A percentile compares a stretch with the other conserved stretches of the same genome.
phyloP scores from a whole-genome alignment of 2,797 vertebrate species.

The Gorsachius magnificus region DNA sequence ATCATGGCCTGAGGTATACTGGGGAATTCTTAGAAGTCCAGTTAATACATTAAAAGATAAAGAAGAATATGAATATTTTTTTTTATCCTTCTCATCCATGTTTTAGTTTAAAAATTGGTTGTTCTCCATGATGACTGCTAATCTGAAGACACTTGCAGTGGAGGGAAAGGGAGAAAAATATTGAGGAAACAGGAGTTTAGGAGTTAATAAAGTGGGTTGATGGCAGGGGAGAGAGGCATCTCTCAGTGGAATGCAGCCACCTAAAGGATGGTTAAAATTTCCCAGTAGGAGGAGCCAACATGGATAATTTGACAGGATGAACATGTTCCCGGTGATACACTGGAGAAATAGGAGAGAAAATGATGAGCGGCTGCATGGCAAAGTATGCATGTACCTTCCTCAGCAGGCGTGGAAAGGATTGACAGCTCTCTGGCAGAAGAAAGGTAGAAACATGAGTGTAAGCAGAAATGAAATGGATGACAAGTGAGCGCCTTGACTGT shows the following conservation, averaged over 20 bases:
- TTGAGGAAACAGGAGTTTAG: background rate
- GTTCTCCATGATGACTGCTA: background rate
- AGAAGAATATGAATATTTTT: background rate
- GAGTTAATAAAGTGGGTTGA: background rate
- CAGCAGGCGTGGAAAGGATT: background rate
- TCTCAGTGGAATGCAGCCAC: background rate
- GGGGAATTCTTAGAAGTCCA: background rate
- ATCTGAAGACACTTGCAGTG: background rate
- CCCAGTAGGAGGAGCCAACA: background rate
- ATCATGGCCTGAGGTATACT: background rate
- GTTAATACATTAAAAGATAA: background rate
- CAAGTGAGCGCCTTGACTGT: background rate
- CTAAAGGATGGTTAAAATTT: background rate
- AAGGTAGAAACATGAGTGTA: background rate
- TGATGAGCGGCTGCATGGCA: background rate
- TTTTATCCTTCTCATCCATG: background rate
- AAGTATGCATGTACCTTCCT: background rate
- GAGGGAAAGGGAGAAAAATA: background rate
- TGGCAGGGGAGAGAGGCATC: background rate
- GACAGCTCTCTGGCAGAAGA: background rate
- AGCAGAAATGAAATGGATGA: background rate
- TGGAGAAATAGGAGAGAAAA: background rate
- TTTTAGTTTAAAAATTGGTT: background rate
- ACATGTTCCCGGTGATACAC: background rate
- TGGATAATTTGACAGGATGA: background rate